These are phyloP conservation scores for Troides oblongomaculatus DNA, from an alignment of 2,888 invertebrate species.

Conservation along the genomic window DNA sequence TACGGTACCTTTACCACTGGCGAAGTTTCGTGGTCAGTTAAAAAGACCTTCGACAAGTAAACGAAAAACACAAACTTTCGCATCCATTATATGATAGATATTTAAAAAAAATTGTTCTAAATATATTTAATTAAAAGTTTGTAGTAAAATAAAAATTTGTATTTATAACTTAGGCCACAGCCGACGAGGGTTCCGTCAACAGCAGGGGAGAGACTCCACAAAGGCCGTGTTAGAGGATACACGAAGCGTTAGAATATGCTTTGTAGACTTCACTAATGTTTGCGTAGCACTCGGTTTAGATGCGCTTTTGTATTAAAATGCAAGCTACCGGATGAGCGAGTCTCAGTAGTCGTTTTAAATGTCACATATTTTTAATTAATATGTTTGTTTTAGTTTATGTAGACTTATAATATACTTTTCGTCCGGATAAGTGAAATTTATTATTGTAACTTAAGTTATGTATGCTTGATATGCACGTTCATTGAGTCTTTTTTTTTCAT, in stretches of 20 bases:
- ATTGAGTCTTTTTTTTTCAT: no score
- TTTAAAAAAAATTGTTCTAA: no score
- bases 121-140: no score
- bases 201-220: constrained; percentile 53
- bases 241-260: constrained; percentile 55
- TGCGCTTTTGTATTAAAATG: constrained; percentile 37
- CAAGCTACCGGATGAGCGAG: constrained; percentile 7
- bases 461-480: no score
- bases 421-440: no score
- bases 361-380: not conserved
- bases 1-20: no score
- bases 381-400: not conserved
- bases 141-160: not conserved
- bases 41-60: no score
- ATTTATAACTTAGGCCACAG: constrained; percentile 27
- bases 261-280: constrained; percentile 51
- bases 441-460: no score
- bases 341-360: not conserved
- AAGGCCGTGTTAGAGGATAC: constrained; percentile 53
- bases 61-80: no score
- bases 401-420: not conserved
- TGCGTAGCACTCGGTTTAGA: constrained; percentile 46
- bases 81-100: no score
- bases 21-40: no score
- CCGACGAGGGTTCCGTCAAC: constrained; percentile 49